Evolutionary conservation across 1,140 invertebrate genomes (phyloP).

Genomic region (Bombus consobrinus): DNA sequence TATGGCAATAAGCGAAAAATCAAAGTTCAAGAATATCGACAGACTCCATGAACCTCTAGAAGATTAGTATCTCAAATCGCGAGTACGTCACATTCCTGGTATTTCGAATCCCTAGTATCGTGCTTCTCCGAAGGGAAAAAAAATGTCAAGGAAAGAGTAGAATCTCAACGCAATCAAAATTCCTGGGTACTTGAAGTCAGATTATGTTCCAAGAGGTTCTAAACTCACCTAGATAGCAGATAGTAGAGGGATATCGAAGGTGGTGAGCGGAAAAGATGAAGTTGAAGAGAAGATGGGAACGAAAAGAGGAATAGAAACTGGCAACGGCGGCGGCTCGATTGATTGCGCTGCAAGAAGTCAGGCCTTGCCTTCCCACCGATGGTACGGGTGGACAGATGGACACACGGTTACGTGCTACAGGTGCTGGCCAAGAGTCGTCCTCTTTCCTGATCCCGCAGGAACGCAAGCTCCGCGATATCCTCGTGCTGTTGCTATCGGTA

Average conservation of each 20-base stretch:
- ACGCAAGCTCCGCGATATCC: conserved; percentile 58
- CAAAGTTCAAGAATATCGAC: background rate
- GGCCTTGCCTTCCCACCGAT: conserved; percentile 71
- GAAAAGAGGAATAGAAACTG: conserved; percentile 48
- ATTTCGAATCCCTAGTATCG: background rate
- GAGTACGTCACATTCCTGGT: background rate
- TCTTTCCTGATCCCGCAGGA: conserved; percentile 65
- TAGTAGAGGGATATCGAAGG: background rate
- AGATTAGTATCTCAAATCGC: background rate
- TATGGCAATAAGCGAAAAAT: too few relatives aligned
- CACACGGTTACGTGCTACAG: conserved; percentile 74
- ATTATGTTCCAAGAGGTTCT: background rate
- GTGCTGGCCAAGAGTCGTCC: conserved; percentile 65
- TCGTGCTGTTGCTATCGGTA: conserved; percentile 49
- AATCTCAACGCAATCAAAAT: background rate
- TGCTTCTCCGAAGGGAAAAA: background rate
- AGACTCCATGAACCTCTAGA: background rate
- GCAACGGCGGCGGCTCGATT: conserved; percentile 74
- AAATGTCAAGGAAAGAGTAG: background rate
- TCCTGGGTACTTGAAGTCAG: background rate
- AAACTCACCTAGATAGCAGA: too few relatives aligned
- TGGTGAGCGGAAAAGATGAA: conserved; percentile 43
- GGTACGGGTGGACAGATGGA: conserved; percentile 71
- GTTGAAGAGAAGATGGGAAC: conserved; percentile 37
- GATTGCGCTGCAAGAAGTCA: conserved; percentile 74